phyloP scores from a whole-genome alignment of 1,140 invertebrate species.

The Gonioctena quinquepunctata region DNA sequence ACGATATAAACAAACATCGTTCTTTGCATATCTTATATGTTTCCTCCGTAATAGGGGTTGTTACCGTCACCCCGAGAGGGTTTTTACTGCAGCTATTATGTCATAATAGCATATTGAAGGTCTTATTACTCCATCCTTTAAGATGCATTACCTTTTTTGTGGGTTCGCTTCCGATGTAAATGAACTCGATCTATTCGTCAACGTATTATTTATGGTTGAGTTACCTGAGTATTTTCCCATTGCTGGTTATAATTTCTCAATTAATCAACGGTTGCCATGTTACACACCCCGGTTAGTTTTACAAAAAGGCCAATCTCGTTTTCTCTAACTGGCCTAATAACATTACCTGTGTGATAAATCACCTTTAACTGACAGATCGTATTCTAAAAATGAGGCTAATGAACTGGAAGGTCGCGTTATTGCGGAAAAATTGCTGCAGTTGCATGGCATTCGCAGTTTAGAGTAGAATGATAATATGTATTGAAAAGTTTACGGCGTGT shows the following conservation, averaged over 20 bases:
- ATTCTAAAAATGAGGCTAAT: neutral
- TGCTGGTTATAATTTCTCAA: slow-evolving; percentile 9
- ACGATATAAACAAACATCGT: slow-evolving; percentile 50
- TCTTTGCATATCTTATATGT: slow-evolving; percentile 49
- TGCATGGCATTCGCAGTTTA: neutral
- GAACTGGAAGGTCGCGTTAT: neutral
- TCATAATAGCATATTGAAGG: slow-evolving; percentile 48
- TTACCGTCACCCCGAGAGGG: slow-evolving; percentile 35
- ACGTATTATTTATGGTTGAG: slow-evolving; percentile 17
- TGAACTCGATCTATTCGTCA: slow-evolving; percentile 21
- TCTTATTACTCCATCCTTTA: slow-evolving; percentile 37
- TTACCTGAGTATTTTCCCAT: neutral
- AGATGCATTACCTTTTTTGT: slow-evolving; percentile 15
- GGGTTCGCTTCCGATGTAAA: slow-evolving; percentile 4
- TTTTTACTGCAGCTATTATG: slow-evolving; percentile 46
- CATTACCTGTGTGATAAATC: neutral
- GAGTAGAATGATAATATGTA: neutral
- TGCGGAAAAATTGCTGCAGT: neutral
- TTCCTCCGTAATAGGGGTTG: slow-evolving; percentile 44
- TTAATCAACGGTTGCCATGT: neutral
- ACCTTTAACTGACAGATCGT: neutral
- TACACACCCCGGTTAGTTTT: neutral
- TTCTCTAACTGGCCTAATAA: neutral
- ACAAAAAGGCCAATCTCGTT: neutral
- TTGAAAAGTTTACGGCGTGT: no score